Conservation (phyloP, 2,113 vertebrate genomes). For the Hippocampus mohnikei region DNA sequence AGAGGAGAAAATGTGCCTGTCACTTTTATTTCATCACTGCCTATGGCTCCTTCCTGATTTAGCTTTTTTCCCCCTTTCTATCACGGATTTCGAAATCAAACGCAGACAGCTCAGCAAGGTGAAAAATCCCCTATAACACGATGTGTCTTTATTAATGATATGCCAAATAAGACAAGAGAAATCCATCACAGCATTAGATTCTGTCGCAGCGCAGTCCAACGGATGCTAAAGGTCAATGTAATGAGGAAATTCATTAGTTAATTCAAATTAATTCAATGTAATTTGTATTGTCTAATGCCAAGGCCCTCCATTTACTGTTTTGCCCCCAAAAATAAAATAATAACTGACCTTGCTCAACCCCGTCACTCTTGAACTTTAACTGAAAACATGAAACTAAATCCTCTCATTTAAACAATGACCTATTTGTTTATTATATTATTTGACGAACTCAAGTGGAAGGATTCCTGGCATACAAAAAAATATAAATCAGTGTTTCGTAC, state of each 20-base stretch:
- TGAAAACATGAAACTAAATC: neutral
- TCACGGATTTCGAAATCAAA: constrained; percentile 39
- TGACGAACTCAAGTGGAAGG: neutral
- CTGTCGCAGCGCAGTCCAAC: neutral
- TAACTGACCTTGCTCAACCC: neutral
- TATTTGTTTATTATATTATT: neutral
- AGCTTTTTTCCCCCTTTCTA: constrained; percentile 18
- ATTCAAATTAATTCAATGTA: neutral
- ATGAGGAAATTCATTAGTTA: neutral
- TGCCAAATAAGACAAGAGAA: constrained; percentile 2
- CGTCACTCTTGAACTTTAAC: neutral
- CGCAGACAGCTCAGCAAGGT: constrained; percentile 26
- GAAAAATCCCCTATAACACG: constrained; percentile 30
- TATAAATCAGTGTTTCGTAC: neutral
- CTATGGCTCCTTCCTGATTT: constrained; percentile 33
- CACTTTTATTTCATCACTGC: constrained; percentile 32
- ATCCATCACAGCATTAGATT: constrained; percentile 22
- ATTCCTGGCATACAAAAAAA: neutral
- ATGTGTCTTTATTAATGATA: constrained; percentile 38
- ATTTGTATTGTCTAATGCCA: neutral
- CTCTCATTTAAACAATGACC: neutral
- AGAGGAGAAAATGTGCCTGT: constrained; percentile 30
- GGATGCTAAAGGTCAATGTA: neutral
- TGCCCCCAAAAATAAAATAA: neutral
- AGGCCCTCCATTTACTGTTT: neutral